Evolutionary conservation across 2,888 invertebrate genomes (phyloP).

Genomic region (Mechanitis messenoides): DNA sequence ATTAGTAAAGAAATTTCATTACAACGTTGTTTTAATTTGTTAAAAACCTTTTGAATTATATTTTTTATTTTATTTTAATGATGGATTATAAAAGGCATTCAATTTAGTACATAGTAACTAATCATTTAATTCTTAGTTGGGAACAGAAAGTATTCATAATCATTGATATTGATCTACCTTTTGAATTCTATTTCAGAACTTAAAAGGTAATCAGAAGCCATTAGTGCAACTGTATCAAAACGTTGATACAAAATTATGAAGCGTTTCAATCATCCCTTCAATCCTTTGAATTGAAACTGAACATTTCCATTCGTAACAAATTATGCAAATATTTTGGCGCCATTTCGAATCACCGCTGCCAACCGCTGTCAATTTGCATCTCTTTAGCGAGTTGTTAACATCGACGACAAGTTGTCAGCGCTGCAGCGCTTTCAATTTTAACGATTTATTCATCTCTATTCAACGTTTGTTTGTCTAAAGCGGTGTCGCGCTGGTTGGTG

Average conservation of each 20-base stretch:
- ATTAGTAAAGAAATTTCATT: slow-evolving; percentile 2
- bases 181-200: slow-evolving; percentile 8
- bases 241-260: slow-evolving; percentile 37
- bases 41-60: not conserved
- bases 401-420: slow-evolving; percentile 31
- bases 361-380: slow-evolving; percentile 72
- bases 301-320: slow-evolving; percentile 57
- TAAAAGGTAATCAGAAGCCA: slow-evolving; percentile 16
- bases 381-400: slow-evolving; percentile 62
- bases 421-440: slow-evolving; percentile 38
- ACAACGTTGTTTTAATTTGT: slow-evolving; percentile 1
- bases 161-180: not conserved
- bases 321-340: slow-evolving; percentile 68
- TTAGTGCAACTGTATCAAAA: slow-evolving; percentile 26
- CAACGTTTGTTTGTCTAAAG: slow-evolving; percentile 19
- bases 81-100: too few species aligned
- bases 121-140: not conserved
- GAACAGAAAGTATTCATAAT: not conserved
- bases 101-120: too few species aligned
- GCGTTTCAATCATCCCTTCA: slow-evolving; percentile 55
- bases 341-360: slow-evolving; percentile 68
- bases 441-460: slow-evolving; percentile 16
- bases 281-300: slow-evolving; percentile 43
- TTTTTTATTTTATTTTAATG: not conserved
- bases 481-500: slow-evolving; percentile 19